Conservation (phyloP, 2,797 vertebrate genomes). For the Bucorvus abyssinicus region DNA sequence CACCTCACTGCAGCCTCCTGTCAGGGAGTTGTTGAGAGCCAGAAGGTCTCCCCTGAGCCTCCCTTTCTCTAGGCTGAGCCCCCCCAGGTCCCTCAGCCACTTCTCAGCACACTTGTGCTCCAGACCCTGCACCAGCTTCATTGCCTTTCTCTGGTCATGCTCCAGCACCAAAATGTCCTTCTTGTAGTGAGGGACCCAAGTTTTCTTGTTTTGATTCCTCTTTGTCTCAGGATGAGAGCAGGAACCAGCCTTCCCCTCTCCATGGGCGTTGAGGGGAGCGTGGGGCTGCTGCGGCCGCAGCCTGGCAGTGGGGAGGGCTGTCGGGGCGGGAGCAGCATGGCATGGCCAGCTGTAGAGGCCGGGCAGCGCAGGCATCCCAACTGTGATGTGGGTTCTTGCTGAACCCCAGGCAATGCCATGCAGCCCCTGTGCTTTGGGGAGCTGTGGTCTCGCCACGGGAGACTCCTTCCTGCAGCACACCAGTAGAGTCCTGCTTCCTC, state of each 20-base stretch:
- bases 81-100: too few relatives aligned
- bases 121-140: too few relatives aligned
- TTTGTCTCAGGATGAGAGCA: not conserved
- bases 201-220: not conserved
- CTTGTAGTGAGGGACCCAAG: too few relatives aligned
- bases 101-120: too few relatives aligned
- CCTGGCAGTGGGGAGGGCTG: rapidly evolving
- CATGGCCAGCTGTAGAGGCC: not conserved
- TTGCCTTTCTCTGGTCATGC: too few relatives aligned
- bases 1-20: too few relatives aligned
- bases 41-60: too few relatives aligned
- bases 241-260: not conserved
- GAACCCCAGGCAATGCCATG: rapidly evolving
- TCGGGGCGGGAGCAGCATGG: rapidly evolving
- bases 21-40: too few relatives aligned
- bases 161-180: too few relatives aligned
- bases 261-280: rapidly evolving
- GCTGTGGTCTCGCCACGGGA: not conserved
- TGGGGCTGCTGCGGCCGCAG: rapidly evolving
- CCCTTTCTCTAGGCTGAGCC: too few relatives aligned
- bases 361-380: not conserved
- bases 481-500: not conserved
- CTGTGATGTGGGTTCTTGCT: not conserved
- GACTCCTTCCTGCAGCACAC: not conserved
- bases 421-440: not conserved